phyloP scores from a whole-genome alignment of 2,888 invertebrate genomes.

The Dinocampus coccinellae region DNA sequence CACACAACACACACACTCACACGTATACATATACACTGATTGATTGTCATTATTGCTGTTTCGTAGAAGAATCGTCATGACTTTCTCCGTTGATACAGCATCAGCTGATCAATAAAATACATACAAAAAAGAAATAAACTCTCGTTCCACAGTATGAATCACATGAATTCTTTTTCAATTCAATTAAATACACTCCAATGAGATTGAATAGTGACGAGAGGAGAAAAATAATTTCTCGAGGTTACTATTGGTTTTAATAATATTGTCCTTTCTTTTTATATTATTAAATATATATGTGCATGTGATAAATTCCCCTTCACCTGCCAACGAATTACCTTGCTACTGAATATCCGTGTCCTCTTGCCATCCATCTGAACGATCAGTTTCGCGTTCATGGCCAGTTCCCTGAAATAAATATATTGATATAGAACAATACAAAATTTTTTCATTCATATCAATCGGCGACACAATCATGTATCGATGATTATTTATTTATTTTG shows the following conservation, averaged over 20 bases:
- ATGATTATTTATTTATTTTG: no score
- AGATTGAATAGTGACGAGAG: background rate
- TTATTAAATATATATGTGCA: background rate
- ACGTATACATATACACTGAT: no score
- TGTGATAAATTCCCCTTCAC: slow-evolving; percentile 12
- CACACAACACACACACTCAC: no score
- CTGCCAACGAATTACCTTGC: slow-evolving; percentile 72
- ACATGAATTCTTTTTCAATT: background rate
- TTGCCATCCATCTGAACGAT: slow-evolving; percentile 90
- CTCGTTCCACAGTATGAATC: background rate
- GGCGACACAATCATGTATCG: slow-evolving; percentile 6
- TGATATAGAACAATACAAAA: slow-evolving; percentile 31
- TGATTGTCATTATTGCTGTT: background rate
- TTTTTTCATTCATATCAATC: background rate
- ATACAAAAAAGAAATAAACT: background rate
- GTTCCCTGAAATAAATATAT: slow-evolving; percentile 77
- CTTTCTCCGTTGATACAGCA: slow-evolving; percentile 26
- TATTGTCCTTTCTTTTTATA: background rate
- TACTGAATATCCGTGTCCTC: slow-evolving; percentile 82
- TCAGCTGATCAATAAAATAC: slow-evolving; percentile 20
- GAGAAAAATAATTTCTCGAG: background rate
- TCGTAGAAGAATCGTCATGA: slow-evolving; percentile 7
- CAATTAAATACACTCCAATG: background rate
- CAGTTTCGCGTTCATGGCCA: slow-evolving; percentile 84
- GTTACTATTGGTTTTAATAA: background rate